Percentiles rank a stretch among this genome's conserved stretches.
Conservation (phyloP, 2,113 vertebrate species). For the Pimephales promelas region DNA sequence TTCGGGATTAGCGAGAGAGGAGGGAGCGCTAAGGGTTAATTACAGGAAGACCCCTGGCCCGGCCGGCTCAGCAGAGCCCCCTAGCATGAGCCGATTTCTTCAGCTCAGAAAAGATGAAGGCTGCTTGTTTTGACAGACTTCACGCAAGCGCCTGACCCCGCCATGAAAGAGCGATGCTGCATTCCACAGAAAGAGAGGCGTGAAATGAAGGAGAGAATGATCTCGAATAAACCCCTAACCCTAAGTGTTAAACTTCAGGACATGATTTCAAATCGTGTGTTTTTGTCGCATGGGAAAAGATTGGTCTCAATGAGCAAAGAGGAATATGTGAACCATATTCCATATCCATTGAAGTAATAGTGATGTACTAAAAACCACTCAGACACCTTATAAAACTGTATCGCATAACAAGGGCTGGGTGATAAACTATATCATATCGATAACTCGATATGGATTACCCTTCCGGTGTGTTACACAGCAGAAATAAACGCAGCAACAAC, state of each 20-base stretch:
- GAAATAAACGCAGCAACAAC: too few relatives aligned
- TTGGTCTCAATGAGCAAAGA: background rate
- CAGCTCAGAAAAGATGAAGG: constrained; percentile 67
- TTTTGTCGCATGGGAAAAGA: background rate
- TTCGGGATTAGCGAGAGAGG: constrained; percentile 46
- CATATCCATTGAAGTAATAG: background rate
- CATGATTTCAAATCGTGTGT: background rate
- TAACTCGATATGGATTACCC: too few relatives aligned
- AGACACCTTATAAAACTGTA: background rate
- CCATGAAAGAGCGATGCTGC: constrained; percentile 58
- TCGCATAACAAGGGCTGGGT: background rate
- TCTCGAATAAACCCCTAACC: background rate
- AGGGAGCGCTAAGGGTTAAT: constrained; percentile 70
- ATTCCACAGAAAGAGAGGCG: constrained; percentile 65
- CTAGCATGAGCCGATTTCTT: constrained; percentile 59
- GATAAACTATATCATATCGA: too few relatives aligned
- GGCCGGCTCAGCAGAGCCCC: constrained; percentile 61
- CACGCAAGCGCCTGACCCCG: constrained; percentile 67
- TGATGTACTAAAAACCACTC: background rate
- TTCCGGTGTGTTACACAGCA: too few relatives aligned
- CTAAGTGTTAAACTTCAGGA: background rate
- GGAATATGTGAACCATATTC: background rate
- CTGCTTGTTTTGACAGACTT: constrained; percentile 76
- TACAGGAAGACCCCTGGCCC: constrained; percentile 69
- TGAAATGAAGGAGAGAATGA: background rate